Base-by-base conservation (phyloP, 2,888 invertebrate genomes). In the Drosophila suboccidentalis region DNA sequence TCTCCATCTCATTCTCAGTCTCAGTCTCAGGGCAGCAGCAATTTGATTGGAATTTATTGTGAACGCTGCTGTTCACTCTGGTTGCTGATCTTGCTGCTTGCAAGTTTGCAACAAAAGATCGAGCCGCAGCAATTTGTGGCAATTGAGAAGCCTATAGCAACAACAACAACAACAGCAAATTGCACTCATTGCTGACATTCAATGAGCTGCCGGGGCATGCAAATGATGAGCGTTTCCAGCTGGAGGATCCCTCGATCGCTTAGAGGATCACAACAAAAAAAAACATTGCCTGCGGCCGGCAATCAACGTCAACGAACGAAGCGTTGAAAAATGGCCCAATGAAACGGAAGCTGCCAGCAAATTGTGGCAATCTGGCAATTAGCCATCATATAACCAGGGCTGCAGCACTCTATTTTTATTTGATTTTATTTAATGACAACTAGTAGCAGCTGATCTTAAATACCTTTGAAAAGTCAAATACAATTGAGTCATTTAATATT, bases 1-100 rank as follows among this genome's bases (percentile, higher is more conserved):
- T 22, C 82, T 47, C 17, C 32, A 36, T 36, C n/a, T 11, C 13
- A 22, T n/a, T 22, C 43, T 34, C 38, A 41, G 49, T 47, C 44
- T 60, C 22, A 46, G 54, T 55, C 36, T 47, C 41, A 58, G 64
- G 65, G 51, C 58, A 58, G 71, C 71, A 67, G 68, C 89, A 84
- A 88, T 85, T 88, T 85, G 71, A 82, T 85, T 89, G 90, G 85
- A 86, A 89, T 86, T 87, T 88, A 86, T 89, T 72, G 80, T 78
- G 71, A 62, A 61, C 66, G 49, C 58, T 39, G 50, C 46, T 29
- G 32, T n/a, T n/a, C n/a, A n/a, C n/a, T n/a, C 39, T 39, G 54
- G 36, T 34, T 19, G 34, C 54, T 26, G 26, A 26, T 26, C 6
- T 22, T 19, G 44, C 36, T 15, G 43, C 38, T 26, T 19, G 34